Conservation (phyloP, 2,797 vertebrate genomes). For the Sebastes variabilis region DNA sequence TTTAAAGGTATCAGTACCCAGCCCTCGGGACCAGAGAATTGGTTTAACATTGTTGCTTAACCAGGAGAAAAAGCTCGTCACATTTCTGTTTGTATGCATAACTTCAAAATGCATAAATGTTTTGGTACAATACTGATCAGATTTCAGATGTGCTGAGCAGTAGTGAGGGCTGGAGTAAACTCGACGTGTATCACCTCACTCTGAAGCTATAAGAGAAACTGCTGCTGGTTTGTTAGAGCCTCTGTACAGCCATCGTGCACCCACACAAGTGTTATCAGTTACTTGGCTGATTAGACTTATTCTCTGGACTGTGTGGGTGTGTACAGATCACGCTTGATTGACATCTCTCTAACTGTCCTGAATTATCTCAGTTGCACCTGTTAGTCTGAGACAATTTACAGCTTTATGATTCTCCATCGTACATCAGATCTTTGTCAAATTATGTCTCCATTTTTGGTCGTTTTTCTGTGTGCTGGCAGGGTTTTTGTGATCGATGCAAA, state of each 20-base stretch:
- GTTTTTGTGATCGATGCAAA: not conserved
- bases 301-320: constrained; percentile 58
- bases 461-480: not conserved
- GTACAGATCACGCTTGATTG: constrained; percentile 50
- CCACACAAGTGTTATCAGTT: constrained; percentile 54
- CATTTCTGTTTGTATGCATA: not conserved
- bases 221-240: constrained; percentile 26
- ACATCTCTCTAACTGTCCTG: constrained; percentile 6
- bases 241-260: constrained; percentile 15
- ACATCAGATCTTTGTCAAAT: not conserved
- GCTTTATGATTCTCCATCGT: not conserved
- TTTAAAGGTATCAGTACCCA: not conserved
- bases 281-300: constrained; percentile 52
- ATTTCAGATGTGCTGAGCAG: constrained; percentile 3
- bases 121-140: not conserved
- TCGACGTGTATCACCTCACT: constrained; percentile 3
- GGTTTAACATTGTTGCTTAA: not conserved
- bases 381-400: constrained; percentile 5
- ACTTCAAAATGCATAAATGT: not conserved
- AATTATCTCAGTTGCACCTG: constrained; percentile 21
- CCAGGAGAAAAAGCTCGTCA: not conserved
- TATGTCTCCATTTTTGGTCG: not conserved
- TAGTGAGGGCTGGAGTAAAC: not conserved
- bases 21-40: not conserved
- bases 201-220: constrained; percentile 17